Evolutionary conservation across 2,113 vertebrate species (phyloP).

Genomic region (Gorsachius goisagi): DNA sequence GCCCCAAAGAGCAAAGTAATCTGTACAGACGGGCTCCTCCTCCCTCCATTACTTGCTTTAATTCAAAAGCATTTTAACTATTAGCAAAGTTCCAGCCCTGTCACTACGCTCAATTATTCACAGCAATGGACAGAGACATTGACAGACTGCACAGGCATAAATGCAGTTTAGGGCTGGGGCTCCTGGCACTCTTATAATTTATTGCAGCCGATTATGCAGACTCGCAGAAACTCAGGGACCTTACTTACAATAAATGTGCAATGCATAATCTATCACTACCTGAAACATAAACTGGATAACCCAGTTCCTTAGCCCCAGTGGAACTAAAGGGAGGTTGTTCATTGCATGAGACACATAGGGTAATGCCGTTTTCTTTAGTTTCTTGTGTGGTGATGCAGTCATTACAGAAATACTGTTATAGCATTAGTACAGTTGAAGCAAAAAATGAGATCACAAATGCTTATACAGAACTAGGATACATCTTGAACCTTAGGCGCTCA

Average conservation of each 20-base stretch:
- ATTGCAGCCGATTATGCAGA: slow-evolving; percentile 32
- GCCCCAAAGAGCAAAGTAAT: background rate
- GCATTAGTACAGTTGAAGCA: background rate
- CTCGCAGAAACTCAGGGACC: background rate
- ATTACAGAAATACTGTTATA: background rate
- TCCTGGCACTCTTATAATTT: slow-evolving; percentile 27
- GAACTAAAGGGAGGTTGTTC: background rate
- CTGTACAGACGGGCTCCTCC: background rate
- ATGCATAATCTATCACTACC: slow-evolving; percentile 25
- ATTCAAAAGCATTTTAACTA: slow-evolving; percentile 70
- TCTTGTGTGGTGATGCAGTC: background rate
- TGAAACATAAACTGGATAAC: slow-evolving; percentile 41
- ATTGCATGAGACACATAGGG: background rate
- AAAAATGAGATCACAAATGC: background rate
- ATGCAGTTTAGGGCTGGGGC: background rate
- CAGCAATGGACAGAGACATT: slow-evolving; percentile 67
- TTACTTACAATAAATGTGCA: slow-evolving; percentile 31
- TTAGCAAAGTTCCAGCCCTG: slow-evolving; percentile 63
- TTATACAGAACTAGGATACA: background rate
- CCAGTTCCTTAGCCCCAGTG: background rate
- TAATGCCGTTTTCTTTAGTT: background rate
- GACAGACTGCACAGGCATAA: slow-evolving; percentile 58
- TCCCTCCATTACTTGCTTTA: slow-evolving; percentile 23
- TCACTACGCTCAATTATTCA: slow-evolving; percentile 75
- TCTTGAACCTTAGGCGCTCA: background rate